Conservation (phyloP, 2,113 vertebrate genomes). For the Tenebrosternarchus preto region DNA sequence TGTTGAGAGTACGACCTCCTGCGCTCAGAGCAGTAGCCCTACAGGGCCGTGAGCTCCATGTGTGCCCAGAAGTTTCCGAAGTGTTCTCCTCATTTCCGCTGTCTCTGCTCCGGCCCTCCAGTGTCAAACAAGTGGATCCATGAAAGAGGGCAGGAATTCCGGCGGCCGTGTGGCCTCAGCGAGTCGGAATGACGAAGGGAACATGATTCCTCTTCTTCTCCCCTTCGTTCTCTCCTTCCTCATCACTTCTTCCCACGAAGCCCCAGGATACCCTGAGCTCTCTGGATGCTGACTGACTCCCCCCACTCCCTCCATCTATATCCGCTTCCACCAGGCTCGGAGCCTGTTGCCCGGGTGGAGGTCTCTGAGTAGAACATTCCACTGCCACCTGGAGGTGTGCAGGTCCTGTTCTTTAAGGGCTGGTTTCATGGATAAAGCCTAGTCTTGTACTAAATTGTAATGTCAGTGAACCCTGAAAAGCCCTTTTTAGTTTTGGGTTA, state of each 20-base stretch:
- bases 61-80: no score
- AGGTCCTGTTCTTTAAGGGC: background rate
- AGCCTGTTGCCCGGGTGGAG: background rate
- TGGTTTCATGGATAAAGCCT: no score
- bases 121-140: conserved; percentile 99
- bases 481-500: background rate
- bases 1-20: no score
- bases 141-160: conserved; percentile 95
- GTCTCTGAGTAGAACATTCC: background rate
- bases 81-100: background rate
- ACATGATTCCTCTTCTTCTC: background rate
- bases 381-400: background rate
- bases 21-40: no score
- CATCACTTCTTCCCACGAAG: conserved; percentile 31
- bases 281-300: background rate
- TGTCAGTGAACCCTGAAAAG: background rate
- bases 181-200: conserved; percentile 81
- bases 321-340: background rate
- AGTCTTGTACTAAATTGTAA: no score
- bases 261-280: background rate
- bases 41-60: no score
- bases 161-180: conserved; percentile 85
- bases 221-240: conserved; percentile 5
- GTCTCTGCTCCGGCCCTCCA: conserved; percentile 61
- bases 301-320: background rate